Base-by-base conservation (phyloP, 2,113 vertebrate genomes). In the Erinaceus europaeus region DNA sequence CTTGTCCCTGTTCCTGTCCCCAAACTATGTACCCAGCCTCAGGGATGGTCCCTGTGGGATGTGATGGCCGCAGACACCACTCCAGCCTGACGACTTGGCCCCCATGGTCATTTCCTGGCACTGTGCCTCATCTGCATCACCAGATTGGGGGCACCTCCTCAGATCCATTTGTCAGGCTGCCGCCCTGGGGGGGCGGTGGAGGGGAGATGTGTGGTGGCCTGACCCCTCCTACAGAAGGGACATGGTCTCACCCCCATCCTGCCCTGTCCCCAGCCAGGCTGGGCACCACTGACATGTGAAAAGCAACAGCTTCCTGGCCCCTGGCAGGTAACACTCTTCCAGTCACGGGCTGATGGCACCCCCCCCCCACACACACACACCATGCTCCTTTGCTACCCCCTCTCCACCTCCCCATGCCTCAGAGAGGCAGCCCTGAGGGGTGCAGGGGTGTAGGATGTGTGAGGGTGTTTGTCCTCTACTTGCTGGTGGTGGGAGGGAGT, bases 241-340 rank as follows among this genome's bases (percentile, higher is more conserved):
- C n/a, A n/a, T n/a, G n/a, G n/a, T n/a, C n/a, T n/a, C n/a, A n/a
- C n/a, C n/a, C n/a, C n/a, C n/a, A n/a, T n/a, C n/a, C n/a, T n/a
- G n/a, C n/a, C n/a, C n/a, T n/a, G n/a, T n/a, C n/a, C n/a, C n/a
- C n/a, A n/a, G n/a, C 93, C 94, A 38, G 89, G 69, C 79, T 50
- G 57, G 9, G 0, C 92, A 92, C 93, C 94, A 93, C 94, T 94
- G 94, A 88, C 0, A 72, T 67, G 87, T 69, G 89, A 90, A 90
- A 91, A 92, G 74, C 84, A n/a, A 83, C 94, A 94, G 93, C 91
- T 91, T 95, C 93, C 12, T 18, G 83, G 84, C 69, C 92, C 69
- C 65, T 46, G 50, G 53, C 86, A 81, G 48, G 68, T 3, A 62
- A 86, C 57, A n/a, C 62, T 67, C 64, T 3, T 81, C 81, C 65